Conservation (phyloP, 1,140 invertebrate genomes). For the Piezodorus guildinii region DNA sequence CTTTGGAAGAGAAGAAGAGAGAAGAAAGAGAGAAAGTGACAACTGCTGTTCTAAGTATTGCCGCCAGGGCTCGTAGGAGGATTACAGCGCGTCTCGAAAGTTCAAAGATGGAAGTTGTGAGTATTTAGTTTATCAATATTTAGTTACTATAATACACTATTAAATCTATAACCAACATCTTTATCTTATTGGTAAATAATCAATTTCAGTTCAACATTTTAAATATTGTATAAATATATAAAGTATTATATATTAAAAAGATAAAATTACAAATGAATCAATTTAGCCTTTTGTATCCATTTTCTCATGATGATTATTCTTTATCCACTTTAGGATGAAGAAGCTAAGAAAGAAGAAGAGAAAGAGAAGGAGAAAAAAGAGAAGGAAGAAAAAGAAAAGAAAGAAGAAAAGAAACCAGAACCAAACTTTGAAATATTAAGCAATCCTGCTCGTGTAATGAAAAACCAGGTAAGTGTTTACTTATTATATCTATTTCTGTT, state of each 20-base stretch:
- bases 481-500: no score
- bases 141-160: background rate
- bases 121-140: slow-evolving; percentile 16
- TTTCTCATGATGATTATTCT: background rate
- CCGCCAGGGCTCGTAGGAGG: slow-evolving; percentile 74
- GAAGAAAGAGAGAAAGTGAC: slow-evolving; percentile 92
- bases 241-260: no score
- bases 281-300: background rate
- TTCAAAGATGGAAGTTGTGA: slow-evolving; percentile 38
- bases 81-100: slow-evolving; percentile 52
- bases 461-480: slow-evolving; percentile 59
- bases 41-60: slow-evolving; percentile 93
- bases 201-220: no score
- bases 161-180: background rate
- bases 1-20: slow-evolving; percentile 95
- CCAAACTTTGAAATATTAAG: slow-evolving; percentile 81
- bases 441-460: slow-evolving; percentile 89
- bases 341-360: slow-evolving; percentile 38
- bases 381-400: slow-evolving; percentile 57
- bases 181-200: no score
- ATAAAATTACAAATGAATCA: background rate
- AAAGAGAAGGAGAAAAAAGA: slow-evolving; percentile 42
- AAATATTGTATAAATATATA: no score
- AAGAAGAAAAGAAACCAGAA: slow-evolving; percentile 52
- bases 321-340: slow-evolving; percentile 28